phyloP scores from a whole-genome alignment of 1,140 invertebrate species.

The Pteromalus puparum region DNA sequence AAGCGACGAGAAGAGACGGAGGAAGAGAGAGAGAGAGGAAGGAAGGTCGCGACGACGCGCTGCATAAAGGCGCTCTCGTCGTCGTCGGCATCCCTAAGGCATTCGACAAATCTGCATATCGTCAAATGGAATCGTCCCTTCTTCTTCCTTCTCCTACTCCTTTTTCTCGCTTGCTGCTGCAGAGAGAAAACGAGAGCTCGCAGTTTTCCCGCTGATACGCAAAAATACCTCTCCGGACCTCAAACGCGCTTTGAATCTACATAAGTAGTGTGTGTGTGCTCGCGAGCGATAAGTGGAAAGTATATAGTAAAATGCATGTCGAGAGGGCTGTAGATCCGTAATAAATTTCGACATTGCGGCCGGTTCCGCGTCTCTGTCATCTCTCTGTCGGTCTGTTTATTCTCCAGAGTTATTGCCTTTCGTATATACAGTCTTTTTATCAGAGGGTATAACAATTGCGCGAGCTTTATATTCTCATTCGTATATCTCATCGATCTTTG shows the following conservation, averaged over 20 bases:
- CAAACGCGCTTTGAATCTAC: background rate
- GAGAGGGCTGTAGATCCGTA: conserved; percentile 30
- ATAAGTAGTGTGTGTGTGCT: background rate
- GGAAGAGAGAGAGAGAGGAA: background rate
- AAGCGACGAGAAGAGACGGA: background rate
- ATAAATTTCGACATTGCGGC: conserved; percentile 39
- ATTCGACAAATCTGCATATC: conserved; percentile 55
- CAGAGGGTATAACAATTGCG: too few relatives aligned
- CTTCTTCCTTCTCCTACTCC: background rate
- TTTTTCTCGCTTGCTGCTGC: background rate
- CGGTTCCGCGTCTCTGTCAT: background rate
- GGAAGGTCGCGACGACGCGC: background rate
- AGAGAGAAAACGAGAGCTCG: background rate
- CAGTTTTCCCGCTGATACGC: conserved; percentile 13
- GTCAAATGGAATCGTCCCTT: conserved; percentile 49
- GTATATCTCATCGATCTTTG: too few relatives aligned
- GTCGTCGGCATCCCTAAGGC: conserved; percentile 41
- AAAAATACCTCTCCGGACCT: conserved; percentile 8
- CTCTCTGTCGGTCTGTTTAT: background rate
- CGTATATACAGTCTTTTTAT: too few relatives aligned
- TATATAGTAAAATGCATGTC: conserved; percentile 23
- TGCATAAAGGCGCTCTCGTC: background rate
- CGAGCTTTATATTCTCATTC: too few relatives aligned
- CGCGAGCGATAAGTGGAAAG: conserved; percentile 34
- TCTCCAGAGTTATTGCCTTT: background rate